Evolutionary conservation across 2,888 invertebrate species (phyloP).

Genomic region (Orthosia incerta): DNA sequence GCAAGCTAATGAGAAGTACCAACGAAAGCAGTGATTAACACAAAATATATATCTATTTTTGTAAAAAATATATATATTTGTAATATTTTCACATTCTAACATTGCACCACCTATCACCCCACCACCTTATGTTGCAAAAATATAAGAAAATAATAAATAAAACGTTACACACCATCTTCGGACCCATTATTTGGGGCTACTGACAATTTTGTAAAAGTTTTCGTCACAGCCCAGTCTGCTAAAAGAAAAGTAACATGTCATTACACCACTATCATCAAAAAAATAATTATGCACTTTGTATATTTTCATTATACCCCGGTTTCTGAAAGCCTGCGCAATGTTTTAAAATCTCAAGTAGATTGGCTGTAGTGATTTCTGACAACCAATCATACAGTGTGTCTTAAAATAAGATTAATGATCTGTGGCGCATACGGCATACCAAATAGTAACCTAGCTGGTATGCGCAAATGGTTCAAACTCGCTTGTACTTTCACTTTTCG

Average conservation of each 20-base stretch:
- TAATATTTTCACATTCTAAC: too few relatives aligned
- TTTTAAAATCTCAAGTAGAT: not conserved
- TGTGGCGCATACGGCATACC: not conserved
- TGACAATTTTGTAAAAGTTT: constrained; percentile 81
- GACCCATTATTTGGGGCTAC: constrained; percentile 71
- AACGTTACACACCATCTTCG: constrained; percentile 75
- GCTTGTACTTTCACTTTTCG: not conserved
- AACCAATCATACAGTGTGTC: not conserved
- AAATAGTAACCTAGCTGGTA: not conserved
- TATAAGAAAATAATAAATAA: not conserved
- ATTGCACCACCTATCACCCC: too few relatives aligned
- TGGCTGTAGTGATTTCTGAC: not conserved
- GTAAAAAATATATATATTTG: too few relatives aligned
- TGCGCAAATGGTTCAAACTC: not conserved
- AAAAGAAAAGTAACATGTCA: constrained; percentile 61
- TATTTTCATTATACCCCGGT: not conserved
- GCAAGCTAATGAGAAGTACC: not conserved
- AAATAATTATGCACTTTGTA: not conserved
- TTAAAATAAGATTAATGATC: not conserved
- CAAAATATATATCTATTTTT: too few relatives aligned
- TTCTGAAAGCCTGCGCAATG: constrained; percentile 3
- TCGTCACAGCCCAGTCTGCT: constrained; percentile 82
- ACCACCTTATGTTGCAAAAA: too few relatives aligned
- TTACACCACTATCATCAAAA: not conserved
- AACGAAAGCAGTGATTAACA: not conserved